Evolutionary conservation across 2,888 invertebrate species (phyloP).

Genomic region (Automeris io): DNA sequence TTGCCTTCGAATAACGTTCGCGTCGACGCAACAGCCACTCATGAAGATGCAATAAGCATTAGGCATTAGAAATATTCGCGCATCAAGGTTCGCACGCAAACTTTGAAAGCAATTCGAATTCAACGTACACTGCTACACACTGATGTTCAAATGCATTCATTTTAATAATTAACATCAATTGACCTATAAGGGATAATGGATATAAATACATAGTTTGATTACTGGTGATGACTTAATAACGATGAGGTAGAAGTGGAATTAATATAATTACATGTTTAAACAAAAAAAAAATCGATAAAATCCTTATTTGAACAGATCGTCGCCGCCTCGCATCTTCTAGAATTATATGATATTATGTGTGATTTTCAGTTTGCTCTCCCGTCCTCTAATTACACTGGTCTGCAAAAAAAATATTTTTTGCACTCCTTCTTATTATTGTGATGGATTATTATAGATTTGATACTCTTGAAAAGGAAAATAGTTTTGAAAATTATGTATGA

Average conservation of each 20-base stretch:
- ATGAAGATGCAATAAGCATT: constrained; percentile 32
- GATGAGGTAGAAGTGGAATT: neutral
- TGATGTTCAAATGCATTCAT: constrained; percentile 1
- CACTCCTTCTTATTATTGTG: no score
- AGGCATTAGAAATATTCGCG: constrained; percentile 37
- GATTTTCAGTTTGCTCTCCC: no score
- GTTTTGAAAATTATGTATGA: no score
- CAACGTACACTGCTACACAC: constrained; percentile 2
- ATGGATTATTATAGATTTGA: no score
- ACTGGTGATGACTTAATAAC: no score
- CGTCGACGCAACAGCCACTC: constrained; percentile 23
- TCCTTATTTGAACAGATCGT: neutral
- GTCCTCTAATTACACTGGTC: no score
- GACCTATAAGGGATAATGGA: neutral
- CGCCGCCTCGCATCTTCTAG: no score
- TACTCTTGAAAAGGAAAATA: no score
- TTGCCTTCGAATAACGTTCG: constrained; percentile 10
- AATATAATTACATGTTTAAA: neutral
- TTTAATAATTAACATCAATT: constrained; percentile 1
- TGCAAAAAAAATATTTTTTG: no score
- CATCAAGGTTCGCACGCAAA: constrained; percentile 40
- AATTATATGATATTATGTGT: no score
- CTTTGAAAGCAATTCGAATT: constrained; percentile 34
- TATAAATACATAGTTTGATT: neutral
- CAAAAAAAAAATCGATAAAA: neutral